A percentile compares a stretch with the other conserved stretches of the same genome.
Evolutionary conservation across 2,888 invertebrate species (phyloP).

Genomic region (Apamea sordens): DNA sequence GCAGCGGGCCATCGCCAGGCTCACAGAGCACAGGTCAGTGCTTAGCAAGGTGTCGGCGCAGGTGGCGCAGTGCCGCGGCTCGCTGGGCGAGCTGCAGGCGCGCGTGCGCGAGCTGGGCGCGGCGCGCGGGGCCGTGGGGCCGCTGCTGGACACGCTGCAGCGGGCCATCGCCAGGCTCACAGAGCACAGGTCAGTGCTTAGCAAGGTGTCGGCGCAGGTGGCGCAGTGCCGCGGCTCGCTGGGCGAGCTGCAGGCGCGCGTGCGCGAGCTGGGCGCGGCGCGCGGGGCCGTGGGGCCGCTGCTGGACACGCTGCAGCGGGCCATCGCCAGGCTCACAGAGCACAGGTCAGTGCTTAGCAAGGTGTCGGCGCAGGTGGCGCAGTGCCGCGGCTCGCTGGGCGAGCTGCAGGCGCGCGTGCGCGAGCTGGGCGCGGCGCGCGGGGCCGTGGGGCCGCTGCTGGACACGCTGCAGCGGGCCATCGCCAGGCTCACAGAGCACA

Average conservation of each 20-base stretch:
- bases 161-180: slow-evolving; percentile 96
- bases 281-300: slow-evolving; percentile 97
- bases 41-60: slow-evolving; percentile 94
- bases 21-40: slow-evolving; percentile 94
- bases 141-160: slow-evolving; percentile 97
- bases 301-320: slow-evolving; percentile 96
- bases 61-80: slow-evolving; percentile 93
- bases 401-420: slow-evolving; percentile 95
- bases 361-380: slow-evolving; percentile 95
- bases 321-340: slow-evolving; percentile 95
- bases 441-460: slow-evolving; percentile 96
- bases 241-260: slow-evolving; percentile 94
- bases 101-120: slow-evolving; percentile 96
- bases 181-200: too few species aligned
- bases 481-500: slow-evolving; percentile 93
- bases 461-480: slow-evolving; percentile 98
- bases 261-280: slow-evolving; percentile 96
- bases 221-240: slow-evolving; percentile 95
- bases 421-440: slow-evolving; percentile 95
- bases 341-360: too few species aligned
- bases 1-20: slow-evolving; percentile 95
- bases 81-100: slow-evolving; percentile 94
- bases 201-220: slow-evolving; percentile 94
- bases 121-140: slow-evolving; percentile 96
- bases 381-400: slow-evolving; percentile 94